phyloP scores from a whole-genome alignment of 2,797 vertebrate species.

The Sebastes trivittatus region DNA sequence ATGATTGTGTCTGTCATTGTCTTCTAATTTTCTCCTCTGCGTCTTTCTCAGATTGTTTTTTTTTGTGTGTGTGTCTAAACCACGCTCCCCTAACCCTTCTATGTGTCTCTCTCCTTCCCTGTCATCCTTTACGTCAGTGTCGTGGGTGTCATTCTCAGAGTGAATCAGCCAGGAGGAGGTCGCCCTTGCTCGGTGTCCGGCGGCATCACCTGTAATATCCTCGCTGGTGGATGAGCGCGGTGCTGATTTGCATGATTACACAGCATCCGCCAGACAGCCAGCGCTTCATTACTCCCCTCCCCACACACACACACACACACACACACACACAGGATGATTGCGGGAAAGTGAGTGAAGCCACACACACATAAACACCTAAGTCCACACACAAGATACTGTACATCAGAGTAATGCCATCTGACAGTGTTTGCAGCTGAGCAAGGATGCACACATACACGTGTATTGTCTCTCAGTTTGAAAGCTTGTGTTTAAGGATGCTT shows the following conservation, averaged over 20 bases:
- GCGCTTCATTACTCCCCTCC: slow-evolving; percentile 58
- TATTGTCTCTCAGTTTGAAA: not conserved
- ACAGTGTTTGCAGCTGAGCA: slow-evolving; percentile 41
- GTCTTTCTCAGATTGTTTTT: not conserved
- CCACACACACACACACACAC: not conserved
- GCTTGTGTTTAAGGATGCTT: slow-evolving; percentile 9
- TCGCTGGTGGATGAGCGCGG: slow-evolving; percentile 28
- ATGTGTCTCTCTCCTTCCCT: slow-evolving; percentile 17
- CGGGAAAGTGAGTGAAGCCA: slow-evolving; percentile 20
- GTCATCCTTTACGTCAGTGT: slow-evolving; percentile 27
- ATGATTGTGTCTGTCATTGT: not conserved
- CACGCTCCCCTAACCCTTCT: not conserved
- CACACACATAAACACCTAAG: slow-evolving; percentile 18
- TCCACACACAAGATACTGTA: slow-evolving; percentile 22
- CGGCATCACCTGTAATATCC: slow-evolving; percentile 44
- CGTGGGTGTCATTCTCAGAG: slow-evolving; percentile 35
- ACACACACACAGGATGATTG: slow-evolving; percentile 45
- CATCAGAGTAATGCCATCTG: slow-evolving; percentile 46
- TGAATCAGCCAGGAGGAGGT: slow-evolving; percentile 62
- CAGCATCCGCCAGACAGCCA: slow-evolving; percentile 58
- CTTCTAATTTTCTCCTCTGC: not conserved
- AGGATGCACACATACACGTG: not conserved
- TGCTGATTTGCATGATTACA: slow-evolving; percentile 77
- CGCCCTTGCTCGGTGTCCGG: slow-evolving; percentile 40
- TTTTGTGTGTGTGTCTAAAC: not conserved